Conservation (phyloP, 2,113 vertebrate genomes). For the Trematomus loennbergii region DNA sequence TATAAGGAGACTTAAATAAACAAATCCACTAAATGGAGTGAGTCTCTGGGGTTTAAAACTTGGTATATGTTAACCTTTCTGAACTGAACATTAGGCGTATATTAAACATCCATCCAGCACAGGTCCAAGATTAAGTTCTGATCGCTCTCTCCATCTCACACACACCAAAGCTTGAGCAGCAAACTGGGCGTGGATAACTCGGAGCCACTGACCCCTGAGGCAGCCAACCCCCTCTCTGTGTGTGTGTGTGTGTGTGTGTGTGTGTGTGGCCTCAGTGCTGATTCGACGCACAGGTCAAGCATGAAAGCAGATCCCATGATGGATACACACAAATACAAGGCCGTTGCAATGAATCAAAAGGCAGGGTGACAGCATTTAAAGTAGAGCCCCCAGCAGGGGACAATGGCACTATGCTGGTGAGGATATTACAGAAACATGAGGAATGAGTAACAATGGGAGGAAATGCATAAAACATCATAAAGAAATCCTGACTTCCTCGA, state of each 20-base stretch:
- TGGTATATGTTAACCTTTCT: constrained; percentile 16
- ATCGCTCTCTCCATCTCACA: constrained; percentile 6
- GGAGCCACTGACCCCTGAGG: constrained; percentile 64
- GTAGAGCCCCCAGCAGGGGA: constrained; percentile 27
- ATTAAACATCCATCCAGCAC: neutral
- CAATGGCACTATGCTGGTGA: constrained; percentile 1
- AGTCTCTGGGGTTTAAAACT: constrained; percentile 15
- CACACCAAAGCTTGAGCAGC: constrained; percentile 44
- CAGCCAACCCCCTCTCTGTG: constrained; percentile 28
- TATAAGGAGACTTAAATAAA: constrained; percentile 53
- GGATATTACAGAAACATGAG: constrained; percentile 31
- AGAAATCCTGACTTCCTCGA: constrained; percentile 32
- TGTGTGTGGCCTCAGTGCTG: constrained; percentile 19
- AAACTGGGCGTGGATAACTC: constrained; percentile 60
- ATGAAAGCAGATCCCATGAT: constrained; percentile 46
- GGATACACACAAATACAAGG: constrained; percentile 33
- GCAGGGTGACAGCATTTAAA: constrained; percentile 38
- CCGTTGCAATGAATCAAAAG: constrained; percentile 8
- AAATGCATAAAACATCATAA: constrained; percentile 57
- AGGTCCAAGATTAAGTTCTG: constrained; percentile 13
- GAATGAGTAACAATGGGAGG: constrained; percentile 59
- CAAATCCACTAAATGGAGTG: constrained; percentile 40
- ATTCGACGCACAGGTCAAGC: constrained; percentile 54
- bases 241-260: neutral
- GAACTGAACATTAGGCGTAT: neutral